Evolutionary conservation across 1,140 invertebrate genomes (phyloP).

Genomic region (Drosophila grimshawi): DNA sequence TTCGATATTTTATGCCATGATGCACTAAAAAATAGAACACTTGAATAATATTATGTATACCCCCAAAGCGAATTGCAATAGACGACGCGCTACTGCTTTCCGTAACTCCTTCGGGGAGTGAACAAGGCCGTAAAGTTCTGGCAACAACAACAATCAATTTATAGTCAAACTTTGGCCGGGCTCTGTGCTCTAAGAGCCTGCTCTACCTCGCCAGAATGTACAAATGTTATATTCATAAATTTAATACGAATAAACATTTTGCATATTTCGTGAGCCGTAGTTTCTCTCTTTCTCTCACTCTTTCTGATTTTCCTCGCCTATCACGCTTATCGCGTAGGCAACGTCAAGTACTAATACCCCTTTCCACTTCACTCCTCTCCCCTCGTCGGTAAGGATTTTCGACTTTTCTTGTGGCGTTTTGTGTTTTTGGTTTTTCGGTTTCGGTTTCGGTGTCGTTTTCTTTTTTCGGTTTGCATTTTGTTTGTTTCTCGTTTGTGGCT

Average conservation of each 20-base stretch:
- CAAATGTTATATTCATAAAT: slow-evolving; percentile 81
- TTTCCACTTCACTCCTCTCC: slow-evolving; percentile 27
- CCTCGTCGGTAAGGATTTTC: slow-evolving; percentile 43
- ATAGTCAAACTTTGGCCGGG: slow-evolving; percentile 33
- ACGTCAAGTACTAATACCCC: slow-evolving; percentile 61
- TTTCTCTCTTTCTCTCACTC: slow-evolving; percentile 36
- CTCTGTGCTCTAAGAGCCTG: slow-evolving; percentile 45
- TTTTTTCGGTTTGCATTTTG: slow-evolving; percentile 39
- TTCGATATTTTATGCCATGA: slow-evolving; percentile 66
- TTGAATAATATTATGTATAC: slow-evolving; percentile 59
- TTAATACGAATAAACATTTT: slow-evolving; percentile 79
- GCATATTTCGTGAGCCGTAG: slow-evolving; percentile 64
- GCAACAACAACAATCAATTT: slow-evolving; percentile 31
- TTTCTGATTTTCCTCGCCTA: slow-evolving; percentile 4
- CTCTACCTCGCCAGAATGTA: slow-evolving; percentile 49
- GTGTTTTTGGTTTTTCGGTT: not conserved
- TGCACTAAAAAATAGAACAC: slow-evolving; percentile 64
- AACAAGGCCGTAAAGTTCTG: slow-evolving; percentile 50
- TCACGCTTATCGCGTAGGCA: slow-evolving; percentile 68
- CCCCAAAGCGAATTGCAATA: slow-evolving; percentile 64
- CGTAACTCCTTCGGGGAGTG: slow-evolving; percentile 19
- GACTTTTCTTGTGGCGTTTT: slow-evolving; percentile 26
- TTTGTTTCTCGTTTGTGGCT: slow-evolving; percentile 26
- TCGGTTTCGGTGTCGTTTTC: not conserved
- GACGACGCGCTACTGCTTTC: slow-evolving; percentile 48